Percentiles rank a stretch among this genome's conserved stretches.
phyloP scores from a whole-genome alignment of 2,113 vertebrate species.

The Prunella fulvescens region DNA sequence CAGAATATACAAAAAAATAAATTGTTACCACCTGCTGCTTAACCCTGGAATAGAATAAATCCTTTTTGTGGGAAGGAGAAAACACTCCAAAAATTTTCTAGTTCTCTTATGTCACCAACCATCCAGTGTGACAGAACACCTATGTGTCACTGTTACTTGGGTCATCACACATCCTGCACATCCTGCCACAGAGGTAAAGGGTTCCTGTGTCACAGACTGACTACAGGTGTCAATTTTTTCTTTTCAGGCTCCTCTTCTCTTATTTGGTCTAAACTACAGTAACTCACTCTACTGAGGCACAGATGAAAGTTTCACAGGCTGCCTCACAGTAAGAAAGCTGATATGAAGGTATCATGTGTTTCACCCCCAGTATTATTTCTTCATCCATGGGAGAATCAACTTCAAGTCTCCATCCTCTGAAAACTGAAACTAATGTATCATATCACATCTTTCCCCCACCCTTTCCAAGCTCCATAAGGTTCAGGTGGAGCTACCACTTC shows the following conservation, averaged over 20 bases:
- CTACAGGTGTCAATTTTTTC: rapidly evolving
- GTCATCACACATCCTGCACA: background rate
- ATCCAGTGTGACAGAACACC: background rate
- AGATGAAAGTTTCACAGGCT: background rate
- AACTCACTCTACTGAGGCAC: background rate
- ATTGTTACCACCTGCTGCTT: background rate
- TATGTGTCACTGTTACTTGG: background rate
- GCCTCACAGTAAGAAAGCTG: background rate
- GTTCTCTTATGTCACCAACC: background rate
- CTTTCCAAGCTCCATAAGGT: background rate
- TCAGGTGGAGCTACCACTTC: background rate
- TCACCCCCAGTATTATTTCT: background rate
- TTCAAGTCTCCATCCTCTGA: background rate
- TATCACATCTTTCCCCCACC: background rate
- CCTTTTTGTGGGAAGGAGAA: background rate
- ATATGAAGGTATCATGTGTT: background rate
- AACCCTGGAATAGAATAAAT: background rate
- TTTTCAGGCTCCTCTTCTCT: background rate
- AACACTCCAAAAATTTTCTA: background rate
- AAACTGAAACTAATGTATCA: slow-evolving; percentile 6
- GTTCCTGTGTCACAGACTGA: background rate
- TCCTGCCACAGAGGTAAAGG: background rate
- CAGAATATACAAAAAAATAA: background rate
- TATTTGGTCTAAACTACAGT: background rate
- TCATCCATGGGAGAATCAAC: background rate